phyloP scores from a whole-genome alignment of 1,140 invertebrate genomes.

The Delia radicum region DNA sequence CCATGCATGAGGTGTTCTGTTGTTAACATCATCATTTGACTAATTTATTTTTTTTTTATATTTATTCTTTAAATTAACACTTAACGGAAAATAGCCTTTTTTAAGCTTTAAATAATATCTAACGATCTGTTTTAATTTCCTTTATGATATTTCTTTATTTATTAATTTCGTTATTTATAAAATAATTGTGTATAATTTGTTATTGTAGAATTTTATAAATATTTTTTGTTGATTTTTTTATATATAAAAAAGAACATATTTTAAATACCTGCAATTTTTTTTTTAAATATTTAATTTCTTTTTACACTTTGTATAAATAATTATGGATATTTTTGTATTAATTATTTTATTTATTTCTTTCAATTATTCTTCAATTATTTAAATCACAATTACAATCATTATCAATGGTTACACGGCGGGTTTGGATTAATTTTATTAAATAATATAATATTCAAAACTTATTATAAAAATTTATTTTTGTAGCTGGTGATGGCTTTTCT shows the following conservation, averaged over 20 bases:
- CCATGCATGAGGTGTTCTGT: slow-evolving; percentile 55
- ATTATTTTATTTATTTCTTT: no score
- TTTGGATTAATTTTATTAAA: not conserved
- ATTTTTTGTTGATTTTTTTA: not conserved
- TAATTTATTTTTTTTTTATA: not conserved
- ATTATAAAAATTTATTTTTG: not conserved
- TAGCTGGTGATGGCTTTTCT: not conserved
- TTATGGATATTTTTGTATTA: not conserved
- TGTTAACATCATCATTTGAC: slow-evolving; percentile 47
- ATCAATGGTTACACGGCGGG: not conserved
- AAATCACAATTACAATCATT: not conserved
- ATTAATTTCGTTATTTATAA: not conserved
- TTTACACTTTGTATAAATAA: not conserved
- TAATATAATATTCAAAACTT: not conserved
- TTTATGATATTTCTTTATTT: not conserved
- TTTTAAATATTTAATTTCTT: not conserved
- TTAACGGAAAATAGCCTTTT: not conserved
- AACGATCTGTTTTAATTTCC: not conserved
- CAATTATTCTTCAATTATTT: not conserved
- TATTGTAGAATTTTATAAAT: not conserved
- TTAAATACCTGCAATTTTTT: not conserved
- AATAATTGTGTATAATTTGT: not conserved
- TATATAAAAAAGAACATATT: not conserved
- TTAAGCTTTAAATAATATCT: not conserved
- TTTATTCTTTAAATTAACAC: not conserved